A percentile compares a stretch with the other conserved stretches of the same genome.
phyloP scores from a whole-genome alignment of 2,113 vertebrate genomes.

The Hippocampus comes region DNA sequence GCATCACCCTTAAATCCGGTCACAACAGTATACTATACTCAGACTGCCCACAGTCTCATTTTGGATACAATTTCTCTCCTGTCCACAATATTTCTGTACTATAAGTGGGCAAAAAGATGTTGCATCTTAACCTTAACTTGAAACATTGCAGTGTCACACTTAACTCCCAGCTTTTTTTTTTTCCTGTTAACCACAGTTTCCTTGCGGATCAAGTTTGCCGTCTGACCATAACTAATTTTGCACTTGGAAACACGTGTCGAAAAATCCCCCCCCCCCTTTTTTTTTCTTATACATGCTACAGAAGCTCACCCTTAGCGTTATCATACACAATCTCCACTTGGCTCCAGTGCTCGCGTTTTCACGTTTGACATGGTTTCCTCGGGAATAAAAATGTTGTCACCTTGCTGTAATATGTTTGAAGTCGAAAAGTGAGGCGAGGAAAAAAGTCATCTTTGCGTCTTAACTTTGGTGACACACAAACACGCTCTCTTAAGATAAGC shows the following conservation, averaged over 20 bases:
- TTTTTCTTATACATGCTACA: not conserved
- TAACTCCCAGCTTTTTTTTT: too few species aligned
- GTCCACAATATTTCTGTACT: too few species aligned
- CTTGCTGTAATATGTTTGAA: not conserved
- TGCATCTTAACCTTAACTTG: too few species aligned
- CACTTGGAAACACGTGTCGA: not conserved
- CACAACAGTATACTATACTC: too few species aligned
- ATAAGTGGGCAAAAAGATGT: too few species aligned
- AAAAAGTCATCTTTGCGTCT: conserved; percentile 24
- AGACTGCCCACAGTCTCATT: too few species aligned
- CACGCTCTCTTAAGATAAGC: conserved; percentile 33
- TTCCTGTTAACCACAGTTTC: not conserved
- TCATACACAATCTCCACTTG: not conserved
- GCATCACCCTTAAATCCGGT: too few species aligned
- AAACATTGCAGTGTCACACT: too few species aligned
- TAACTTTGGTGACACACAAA: conserved; percentile 40
- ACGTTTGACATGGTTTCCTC: not conserved
- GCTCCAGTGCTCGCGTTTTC: not conserved
- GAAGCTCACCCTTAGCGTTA: not conserved
- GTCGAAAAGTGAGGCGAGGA: not conserved
- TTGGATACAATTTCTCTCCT: too few species aligned
- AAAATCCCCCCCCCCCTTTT: too few species aligned
- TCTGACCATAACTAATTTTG: not conserved
- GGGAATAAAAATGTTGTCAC: not conserved
- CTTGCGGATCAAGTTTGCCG: not conserved